phyloP scores from a whole-genome alignment of 2,888 invertebrate species.

The Thymelicus sylvestris region DNA sequence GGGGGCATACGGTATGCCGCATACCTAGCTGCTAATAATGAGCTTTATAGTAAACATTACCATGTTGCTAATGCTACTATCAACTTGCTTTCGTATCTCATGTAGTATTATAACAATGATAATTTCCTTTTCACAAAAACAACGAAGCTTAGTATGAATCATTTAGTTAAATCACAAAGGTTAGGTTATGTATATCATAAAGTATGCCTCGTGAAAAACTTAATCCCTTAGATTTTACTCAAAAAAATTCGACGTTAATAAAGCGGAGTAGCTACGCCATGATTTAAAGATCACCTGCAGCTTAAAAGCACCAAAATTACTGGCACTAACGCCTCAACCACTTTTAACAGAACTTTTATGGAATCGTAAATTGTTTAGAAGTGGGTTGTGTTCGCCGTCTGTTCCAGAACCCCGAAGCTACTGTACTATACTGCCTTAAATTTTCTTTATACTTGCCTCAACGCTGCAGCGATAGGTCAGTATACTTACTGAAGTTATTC shows the following conservation, averaged over 20 bases:
- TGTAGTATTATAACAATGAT: too few species aligned
- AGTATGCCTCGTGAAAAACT: too few species aligned
- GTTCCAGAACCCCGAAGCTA: slow-evolving; percentile 41
- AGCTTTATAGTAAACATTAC: too few species aligned
- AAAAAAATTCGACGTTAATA: neutral
- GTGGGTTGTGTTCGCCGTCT: slow-evolving; percentile 50
- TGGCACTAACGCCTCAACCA: slow-evolving; percentile 50
- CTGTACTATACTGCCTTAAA: slow-evolving; percentile 9
- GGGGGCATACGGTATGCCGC: too few species aligned
- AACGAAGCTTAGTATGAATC: too few species aligned
- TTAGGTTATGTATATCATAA: too few species aligned
- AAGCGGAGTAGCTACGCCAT: neutral
- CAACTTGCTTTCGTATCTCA: too few species aligned
- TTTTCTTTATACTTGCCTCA: slow-evolving; percentile 6
- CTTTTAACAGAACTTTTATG: slow-evolving; percentile 60
- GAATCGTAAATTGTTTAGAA: slow-evolving; percentile 60
- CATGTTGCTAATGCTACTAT: too few species aligned
- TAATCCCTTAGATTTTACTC: neutral
- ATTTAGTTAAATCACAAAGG: too few species aligned
- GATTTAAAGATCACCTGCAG: slow-evolving; percentile 36
- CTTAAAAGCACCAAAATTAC: slow-evolving; percentile 53
- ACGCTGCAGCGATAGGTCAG: neutral
- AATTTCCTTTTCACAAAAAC: too few species aligned
- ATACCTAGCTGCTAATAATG: too few species aligned
- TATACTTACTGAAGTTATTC: neutral